Evolutionary conservation across 2,888 invertebrate genomes (phyloP).

Genomic region (Dendrolimus houi): DNA sequence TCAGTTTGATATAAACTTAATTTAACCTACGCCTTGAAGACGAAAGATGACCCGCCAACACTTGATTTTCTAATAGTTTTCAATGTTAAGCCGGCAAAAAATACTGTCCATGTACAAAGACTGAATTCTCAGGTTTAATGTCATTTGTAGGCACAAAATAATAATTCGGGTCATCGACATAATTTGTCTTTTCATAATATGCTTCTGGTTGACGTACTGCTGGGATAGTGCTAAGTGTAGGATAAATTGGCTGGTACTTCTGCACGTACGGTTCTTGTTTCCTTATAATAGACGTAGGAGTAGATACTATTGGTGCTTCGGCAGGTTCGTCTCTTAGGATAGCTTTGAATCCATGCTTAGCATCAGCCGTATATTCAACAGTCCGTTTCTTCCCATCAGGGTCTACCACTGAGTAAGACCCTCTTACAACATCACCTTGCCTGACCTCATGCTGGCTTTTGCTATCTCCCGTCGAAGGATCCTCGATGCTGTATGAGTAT

Average conservation of each 20-base stretch:
- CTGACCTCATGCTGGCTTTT: conserved; percentile 60
- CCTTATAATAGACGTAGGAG: background rate
- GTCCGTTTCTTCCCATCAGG: conserved; percentile 62
- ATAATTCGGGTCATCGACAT: background rate
- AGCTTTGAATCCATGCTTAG: conserved; percentile 71
- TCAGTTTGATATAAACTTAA: background rate
- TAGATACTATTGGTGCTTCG: conserved; percentile 9
- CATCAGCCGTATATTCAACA: conserved; percentile 68
- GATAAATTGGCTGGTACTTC: conserved; percentile 9
- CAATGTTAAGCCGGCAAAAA: conserved; percentile 35
- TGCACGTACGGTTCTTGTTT: conserved; percentile 10
- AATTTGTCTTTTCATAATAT: background rate
- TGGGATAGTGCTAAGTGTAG: background rate
- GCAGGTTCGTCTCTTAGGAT: conserved; percentile 60
- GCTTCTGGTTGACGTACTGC: background rate
- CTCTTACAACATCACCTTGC: conserved; percentile 52
- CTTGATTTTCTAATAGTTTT: background rate
- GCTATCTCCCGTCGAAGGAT: conserved; percentile 66
- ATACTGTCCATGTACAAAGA: conserved; percentile 35
- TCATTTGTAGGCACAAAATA: conserved; percentile 48
- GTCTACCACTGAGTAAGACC: conserved; percentile 59
- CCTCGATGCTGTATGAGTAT: conserved; percentile 68
- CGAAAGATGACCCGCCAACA: too few relatives aligned
- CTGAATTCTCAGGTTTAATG: conserved; percentile 17
- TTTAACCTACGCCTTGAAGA: background rate